Percentiles rank a stretch among this genome's conserved stretches.
These are phyloP conservation scores for Caranx melampygus DNA, from an alignment of 2,113 vertebrate species.

Conservation along the genomic window DNA sequence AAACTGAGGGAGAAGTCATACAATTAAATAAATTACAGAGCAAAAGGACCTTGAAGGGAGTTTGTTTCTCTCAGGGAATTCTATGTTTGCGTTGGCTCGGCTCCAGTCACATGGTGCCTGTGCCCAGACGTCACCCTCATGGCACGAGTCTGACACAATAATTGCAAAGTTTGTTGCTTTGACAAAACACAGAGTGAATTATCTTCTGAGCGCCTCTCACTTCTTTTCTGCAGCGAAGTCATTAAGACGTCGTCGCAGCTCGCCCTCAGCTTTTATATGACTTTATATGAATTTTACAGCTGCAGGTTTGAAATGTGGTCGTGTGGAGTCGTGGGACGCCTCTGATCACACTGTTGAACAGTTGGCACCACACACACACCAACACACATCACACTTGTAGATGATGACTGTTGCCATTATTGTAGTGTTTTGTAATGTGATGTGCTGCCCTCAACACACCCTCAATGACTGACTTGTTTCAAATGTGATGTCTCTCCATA, in stretches of 20 bases:
- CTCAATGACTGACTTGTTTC: too few species aligned
- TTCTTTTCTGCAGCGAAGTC: background rate
- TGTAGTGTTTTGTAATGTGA: too few species aligned
- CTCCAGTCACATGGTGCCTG: background rate
- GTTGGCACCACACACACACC: too few species aligned
- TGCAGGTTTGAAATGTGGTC: too few species aligned
- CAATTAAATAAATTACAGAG: background rate
- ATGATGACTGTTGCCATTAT: too few species aligned
- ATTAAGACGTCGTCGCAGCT: background rate
- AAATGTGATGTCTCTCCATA: too few species aligned
- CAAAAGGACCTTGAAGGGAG: background rate
- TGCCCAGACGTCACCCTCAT: background rate
- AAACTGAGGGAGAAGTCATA: background rate
- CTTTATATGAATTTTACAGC: background rate
- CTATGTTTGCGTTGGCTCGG: background rate
- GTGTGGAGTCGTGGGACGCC: too few species aligned
- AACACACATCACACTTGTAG: too few species aligned
- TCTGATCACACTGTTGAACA: too few species aligned
- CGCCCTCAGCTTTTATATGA: background rate
- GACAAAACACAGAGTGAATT: background rate
- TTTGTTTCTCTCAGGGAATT: background rate
- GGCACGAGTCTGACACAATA: background rate
- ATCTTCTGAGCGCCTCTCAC: background rate
- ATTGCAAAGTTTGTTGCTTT: background rate
- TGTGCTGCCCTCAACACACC: too few species aligned